These are phyloP conservation scores for Drosophila malerkotliana DNA, from an alignment of 1,140 invertebrate genomes.

Conservation along the genomic window DNA sequence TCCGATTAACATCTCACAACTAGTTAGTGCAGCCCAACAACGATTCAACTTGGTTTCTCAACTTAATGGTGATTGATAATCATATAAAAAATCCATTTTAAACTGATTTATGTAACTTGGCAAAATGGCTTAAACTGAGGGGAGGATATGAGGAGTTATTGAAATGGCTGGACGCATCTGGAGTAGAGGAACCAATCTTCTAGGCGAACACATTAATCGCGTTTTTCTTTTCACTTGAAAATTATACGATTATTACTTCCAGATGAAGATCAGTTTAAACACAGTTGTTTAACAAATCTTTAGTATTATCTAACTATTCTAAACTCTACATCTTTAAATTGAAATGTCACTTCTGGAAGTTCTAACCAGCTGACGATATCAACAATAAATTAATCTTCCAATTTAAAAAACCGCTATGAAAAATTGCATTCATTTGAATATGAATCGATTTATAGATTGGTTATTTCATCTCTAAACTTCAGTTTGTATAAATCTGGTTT, in stretches of 20 bases:
- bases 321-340: constrained; percentile 17
- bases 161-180: too few species aligned
- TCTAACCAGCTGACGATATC: constrained; percentile 23
- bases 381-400: constrained; percentile 28
- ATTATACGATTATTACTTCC: background rate
- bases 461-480: constrained; percentile 31
- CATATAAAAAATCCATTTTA: constrained; percentile 42
- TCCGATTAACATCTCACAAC: constrained; percentile 55
- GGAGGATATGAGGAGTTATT: background rate
- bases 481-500: constrained; percentile 5
- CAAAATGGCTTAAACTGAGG: constrained; percentile 21
- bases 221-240: constrained; percentile 6
- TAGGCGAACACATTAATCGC: constrained; percentile 14
- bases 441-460: constrained; percentile 30
- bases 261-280: background rate
- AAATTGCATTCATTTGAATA: constrained; percentile 42
- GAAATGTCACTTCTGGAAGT: constrained; percentile 21
- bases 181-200: constrained; percentile 14
- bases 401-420: constrained; percentile 25
- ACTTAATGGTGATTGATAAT: constrained; percentile 60
- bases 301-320: too few species aligned
- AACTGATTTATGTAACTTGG: constrained; percentile 37
- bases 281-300: too few species aligned
- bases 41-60: constrained; percentile 43
- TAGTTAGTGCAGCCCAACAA: constrained; percentile 40